Evolutionary conservation across 2,797 vertebrate genomes (phyloP).

Genomic region (Tympanoctomys barrerae): DNA sequence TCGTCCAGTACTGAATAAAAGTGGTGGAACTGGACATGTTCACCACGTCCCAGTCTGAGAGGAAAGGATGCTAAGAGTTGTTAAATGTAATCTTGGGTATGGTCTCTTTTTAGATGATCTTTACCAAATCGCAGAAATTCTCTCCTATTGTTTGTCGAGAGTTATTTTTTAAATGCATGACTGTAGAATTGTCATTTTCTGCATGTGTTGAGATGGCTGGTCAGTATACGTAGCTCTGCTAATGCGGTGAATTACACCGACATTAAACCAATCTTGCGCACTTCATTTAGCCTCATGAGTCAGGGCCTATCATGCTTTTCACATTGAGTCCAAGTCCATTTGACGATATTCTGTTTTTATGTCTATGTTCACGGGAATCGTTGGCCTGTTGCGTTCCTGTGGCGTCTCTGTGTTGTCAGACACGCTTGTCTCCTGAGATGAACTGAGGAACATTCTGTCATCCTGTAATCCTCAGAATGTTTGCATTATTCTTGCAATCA

Average conservation of each 20-base stretch:
- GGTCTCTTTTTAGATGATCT: neutral
- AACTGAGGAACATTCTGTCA: neutral
- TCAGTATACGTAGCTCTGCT: conserved; percentile 29
- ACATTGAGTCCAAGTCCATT: neutral
- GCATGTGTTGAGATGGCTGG: conserved; percentile 49
- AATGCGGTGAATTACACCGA: conserved; percentile 30
- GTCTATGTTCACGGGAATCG: neutral
- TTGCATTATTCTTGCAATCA: neutral
- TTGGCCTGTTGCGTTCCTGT: neutral
- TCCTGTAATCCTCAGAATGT: neutral
- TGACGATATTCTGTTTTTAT: neutral
- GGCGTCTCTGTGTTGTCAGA: neutral
- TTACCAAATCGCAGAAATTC: neutral
- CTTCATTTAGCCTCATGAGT: neutral
- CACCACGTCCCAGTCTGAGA: neutral
- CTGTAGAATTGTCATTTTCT: conserved; percentile 1
- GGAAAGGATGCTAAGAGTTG: neutral
- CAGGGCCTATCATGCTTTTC: neutral
- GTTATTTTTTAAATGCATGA: neutral
- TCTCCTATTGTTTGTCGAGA: neutral
- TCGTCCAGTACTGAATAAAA: neutral
- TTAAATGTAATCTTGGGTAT: neutral
- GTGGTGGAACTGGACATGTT: neutral
- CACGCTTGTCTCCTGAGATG: neutral
- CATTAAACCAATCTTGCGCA: conserved; percentile 4